These are phyloP conservation scores for Aphelocoma californica DNA, from an alignment of 2,797 vertebrate species.

Conservation along the genomic window DNA sequence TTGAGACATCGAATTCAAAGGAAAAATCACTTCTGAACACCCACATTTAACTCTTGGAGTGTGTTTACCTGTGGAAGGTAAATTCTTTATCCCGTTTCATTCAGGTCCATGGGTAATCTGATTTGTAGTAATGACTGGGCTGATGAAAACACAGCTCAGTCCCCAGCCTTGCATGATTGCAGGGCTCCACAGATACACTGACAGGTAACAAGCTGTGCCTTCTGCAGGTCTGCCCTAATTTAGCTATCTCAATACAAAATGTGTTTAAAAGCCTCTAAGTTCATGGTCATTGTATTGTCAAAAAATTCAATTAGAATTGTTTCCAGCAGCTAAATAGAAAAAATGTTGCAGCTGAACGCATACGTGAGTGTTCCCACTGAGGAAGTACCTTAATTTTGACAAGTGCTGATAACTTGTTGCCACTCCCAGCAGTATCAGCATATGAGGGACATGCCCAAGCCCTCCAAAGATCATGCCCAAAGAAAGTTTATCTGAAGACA, in stretches of 20 bases:
- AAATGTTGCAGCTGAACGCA: neutral
- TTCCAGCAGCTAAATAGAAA: neutral
- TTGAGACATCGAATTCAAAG: neutral
- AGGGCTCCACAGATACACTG: neutral
- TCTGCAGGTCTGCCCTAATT: neutral
- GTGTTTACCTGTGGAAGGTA: neutral
- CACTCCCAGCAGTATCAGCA: neutral
- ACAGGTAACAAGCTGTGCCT: neutral
- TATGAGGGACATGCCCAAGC: neutral
- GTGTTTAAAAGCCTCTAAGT: neutral
- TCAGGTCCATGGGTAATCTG: neutral
- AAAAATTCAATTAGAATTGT: neutral
- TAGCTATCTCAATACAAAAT: neutral
- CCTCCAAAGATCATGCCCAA: neutral
- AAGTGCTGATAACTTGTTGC: neutral
- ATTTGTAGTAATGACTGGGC: neutral
- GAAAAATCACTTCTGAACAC: neutral
- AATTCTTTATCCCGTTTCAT: neutral
- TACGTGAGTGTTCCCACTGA: neutral
- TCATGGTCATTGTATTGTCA: neutral
- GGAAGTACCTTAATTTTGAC: neutral
- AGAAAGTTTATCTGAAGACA: neutral
- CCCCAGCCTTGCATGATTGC: neutral
- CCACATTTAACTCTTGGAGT: neutral
- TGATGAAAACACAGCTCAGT: neutral